Evolutionary conservation across 2,113 vertebrate species (phyloP).

Genomic region (Rhinolophus ferrumequinum): DNA sequence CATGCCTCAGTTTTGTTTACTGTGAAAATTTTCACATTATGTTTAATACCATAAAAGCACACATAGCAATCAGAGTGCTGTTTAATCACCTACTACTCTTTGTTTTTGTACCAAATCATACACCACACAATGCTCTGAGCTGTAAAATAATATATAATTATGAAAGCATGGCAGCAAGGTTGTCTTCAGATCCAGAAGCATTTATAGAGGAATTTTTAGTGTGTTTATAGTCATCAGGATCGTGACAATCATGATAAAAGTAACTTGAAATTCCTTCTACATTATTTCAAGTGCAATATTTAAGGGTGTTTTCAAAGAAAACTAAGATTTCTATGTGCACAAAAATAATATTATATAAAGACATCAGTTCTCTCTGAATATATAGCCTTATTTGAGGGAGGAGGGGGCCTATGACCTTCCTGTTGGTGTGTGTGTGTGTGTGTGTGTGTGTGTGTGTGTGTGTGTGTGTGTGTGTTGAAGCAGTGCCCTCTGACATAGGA

Average conservation of each 20-base stretch:
- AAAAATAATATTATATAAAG: neutral
- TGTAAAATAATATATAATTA: neutral
- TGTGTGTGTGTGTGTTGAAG: neutral
- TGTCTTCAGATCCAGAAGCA: neutral
- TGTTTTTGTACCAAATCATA: neutral
- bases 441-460: neutral
- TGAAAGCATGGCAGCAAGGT: neutral
- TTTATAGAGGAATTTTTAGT: neutral
- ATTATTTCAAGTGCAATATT: neutral
- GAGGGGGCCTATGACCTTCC: fast-evolving
- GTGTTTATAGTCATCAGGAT: neutral
- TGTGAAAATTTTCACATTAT: neutral
- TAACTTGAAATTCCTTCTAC: neutral
- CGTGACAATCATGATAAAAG: neutral
- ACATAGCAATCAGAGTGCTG: neutral
- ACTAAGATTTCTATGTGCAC: neutral
- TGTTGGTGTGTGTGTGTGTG: neutral
- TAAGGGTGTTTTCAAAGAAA: neutral
- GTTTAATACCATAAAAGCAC: neutral
- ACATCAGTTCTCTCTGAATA: neutral
- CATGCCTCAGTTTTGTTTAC: neutral
- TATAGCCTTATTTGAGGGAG: neutral
- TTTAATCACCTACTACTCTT: neutral
- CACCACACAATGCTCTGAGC: neutral
- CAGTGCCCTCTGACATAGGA: neutral